Evolutionary conservation across 2,113 vertebrate genomes (phyloP).

Genomic region (Apodemus speciosus): DNA sequence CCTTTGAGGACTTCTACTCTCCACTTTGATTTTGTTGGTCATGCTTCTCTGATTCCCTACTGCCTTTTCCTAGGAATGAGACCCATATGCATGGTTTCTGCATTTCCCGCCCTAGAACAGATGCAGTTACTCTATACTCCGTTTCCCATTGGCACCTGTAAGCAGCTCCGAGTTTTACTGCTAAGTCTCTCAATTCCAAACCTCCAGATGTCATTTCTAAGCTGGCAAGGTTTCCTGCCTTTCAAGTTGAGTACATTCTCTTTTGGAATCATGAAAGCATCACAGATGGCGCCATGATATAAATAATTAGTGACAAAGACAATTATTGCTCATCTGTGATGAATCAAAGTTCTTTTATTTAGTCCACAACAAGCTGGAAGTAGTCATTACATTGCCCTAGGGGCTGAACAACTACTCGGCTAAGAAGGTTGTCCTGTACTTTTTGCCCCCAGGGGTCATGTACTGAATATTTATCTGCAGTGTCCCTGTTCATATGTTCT

Average conservation of each 20-base stretch:
- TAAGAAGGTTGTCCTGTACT: conserved; percentile 37
- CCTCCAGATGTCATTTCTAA: conserved; percentile 69
- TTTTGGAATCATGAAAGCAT: conserved; percentile 64
- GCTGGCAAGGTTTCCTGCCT: conserved; percentile 42
- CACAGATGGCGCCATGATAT: conserved; percentile 71
- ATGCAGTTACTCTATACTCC: neutral
- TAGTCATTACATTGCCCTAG: conserved; percentile 20
- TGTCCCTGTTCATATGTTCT: conserved; percentile 59
- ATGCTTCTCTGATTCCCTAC: neutral
- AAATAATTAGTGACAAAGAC: conserved; percentile 73
- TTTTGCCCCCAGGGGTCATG: conserved; percentile 32
- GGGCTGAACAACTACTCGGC: conserved; percentile 16
- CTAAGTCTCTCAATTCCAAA: conserved; percentile 38
- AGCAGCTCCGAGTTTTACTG: neutral
- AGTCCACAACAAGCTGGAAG: conserved; percentile 53
- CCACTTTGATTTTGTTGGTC: neutral
- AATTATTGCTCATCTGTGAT: conserved; percentile 76
- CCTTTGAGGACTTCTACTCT: neutral
- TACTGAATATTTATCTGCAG: conserved; percentile 70
- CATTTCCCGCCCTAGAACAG: neutral
- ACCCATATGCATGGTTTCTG: neutral
- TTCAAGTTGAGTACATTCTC: conserved; percentile 52
- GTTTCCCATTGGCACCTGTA: conserved; percentile 27
- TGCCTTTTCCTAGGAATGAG: accelerated
- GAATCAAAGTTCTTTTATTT: conserved; percentile 68